Base-by-base conservation (phyloP, 2,797 vertebrate genomes). In the Eptatretus atami region DNA sequence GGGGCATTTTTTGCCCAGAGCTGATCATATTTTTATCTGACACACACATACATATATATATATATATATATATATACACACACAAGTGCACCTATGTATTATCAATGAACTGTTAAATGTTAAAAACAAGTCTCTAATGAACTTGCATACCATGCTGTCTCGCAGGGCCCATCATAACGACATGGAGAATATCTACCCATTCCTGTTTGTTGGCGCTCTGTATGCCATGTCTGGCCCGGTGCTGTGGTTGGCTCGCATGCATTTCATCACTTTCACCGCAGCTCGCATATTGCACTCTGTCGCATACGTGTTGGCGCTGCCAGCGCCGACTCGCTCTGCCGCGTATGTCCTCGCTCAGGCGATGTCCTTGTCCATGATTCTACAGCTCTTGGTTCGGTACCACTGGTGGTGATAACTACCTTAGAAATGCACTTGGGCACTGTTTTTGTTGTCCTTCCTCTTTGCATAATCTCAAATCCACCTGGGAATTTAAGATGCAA, bases 111-210 rank as follows among this genome's bases (percentile, higher is more conserved):
- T 44, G 31, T 44, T 8, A 8, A 44, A 44, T 44, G 31, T 44
- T 44, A 44, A 44, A 44, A 44, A 44, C 31, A 44, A 44, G 31
- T 44, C 31, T 44, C 31, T 44, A 44, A 44, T 44, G 31, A 44
- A 44, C 31, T 44, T 44, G 31, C 55, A 60, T 24, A 15, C 55
- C 15, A 15, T 19, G 19, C 31, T 44, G 31, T 44, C 31, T 4
- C 31, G 31, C 31, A 44, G 92, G 66, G 83, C 83, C 64, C 88
- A 95, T 66, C 31, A 63, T 2, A 98, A 98, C 0, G 92, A 92
- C 74, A 72, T 92, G 77, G 90, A 98, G 74, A 96, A 81, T 75
- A 92, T 98, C 71, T 75, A 80, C 3, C 84, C 92, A 1, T 98
- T 98, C 75, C 77, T 98, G 52, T 95, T 98, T 73, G 74, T 96